Base-by-base conservation (phyloP, 2,113 vertebrate species). In the Sinocyclocheilus anshuiensis region DNA sequence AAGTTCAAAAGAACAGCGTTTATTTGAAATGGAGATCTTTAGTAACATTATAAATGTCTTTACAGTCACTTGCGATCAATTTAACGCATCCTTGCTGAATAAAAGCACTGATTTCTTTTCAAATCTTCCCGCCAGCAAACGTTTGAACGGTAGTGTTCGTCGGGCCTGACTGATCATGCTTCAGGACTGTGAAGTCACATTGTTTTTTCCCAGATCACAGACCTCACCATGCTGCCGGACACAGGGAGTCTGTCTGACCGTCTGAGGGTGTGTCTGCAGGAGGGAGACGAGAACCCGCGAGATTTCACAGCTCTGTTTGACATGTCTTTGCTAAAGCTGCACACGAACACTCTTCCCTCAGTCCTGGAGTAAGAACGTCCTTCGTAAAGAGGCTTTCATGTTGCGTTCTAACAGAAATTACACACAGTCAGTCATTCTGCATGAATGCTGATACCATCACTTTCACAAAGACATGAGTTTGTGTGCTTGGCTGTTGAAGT, bases 261-360 rank as follows among this genome's bases (percentile, higher is more conserved):
- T 55, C 94, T 97, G 39, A 92, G 96, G 36, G 97, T 96, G 45
- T 98, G 97, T 89, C 94, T 99, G 86, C 98, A 99, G 86, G 98
- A 98, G 50, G 96, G 97, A 0, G 97, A 99, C 1, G 98, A 99
- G 94, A 98, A 94, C 91, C 97, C 97, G 0, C 91, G 95, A 29
- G 97, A 99, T 92, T 98, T 99, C 90, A 99, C 97, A 18, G 97
- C 97, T 42, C 96, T 99, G 9, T 98, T 98, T 83, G 96, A 97
- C 78, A 95, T 94, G 86, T 96, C 96, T 24, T 90, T 97, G 83
- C 97, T 96, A 84, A 96, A 96, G 90, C 91, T 99, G 90, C 96
- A 97, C n/a, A 97, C 96, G 3, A 94, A 95, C 84, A 94, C 95
- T 36, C 95, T 98, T 75, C 95, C 97, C 85, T 96, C 95, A 87